Evolutionary conservation across 1,140 invertebrate genomes (phyloP), one percentile per base, ranked within the genome.

Genomic region (Pseudomyrmex dendroicus): DNA sequence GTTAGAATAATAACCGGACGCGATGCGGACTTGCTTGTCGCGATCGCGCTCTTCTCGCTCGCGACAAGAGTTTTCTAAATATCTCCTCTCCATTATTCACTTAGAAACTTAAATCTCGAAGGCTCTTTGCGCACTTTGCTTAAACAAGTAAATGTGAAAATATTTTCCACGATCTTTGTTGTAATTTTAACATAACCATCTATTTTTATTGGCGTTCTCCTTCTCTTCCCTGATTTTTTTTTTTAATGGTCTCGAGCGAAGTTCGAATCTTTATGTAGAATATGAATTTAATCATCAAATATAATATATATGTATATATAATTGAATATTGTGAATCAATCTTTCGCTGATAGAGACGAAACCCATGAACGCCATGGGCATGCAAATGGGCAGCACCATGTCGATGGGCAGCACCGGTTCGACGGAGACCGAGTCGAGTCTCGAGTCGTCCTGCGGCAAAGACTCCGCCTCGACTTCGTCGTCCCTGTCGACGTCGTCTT

Each of bases 321-420:
- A 35, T 35, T 35, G 35, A 35, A 35, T 35, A 35, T 35, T 7
- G 35, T 35, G 5, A 35, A 35, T 35, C 35, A 35, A 35, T 35
- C 5, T 35, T 0, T 35, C 57, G 57, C 15, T 35, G 50, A 72
- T 77, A 92, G 92, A 93, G 50, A 64, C 90, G 13, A 94, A 94
- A 82, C 92, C 93, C 22, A 94, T 94, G 90, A 94, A 93, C 70
- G 92, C 91, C 2, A 93, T 93, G 92, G 93, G 93, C 3, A 92
- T 94, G 84, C 93, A 94, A 89, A 94, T 94, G 93, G 93, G 93
- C 17, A 94, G 93, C 73, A 94, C 93, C 3, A 93, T 94, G 90
- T 94, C 93, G 35, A 94, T 94, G 93, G 93, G 93, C 35, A 93
- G 92, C 62, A 94, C 93, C 20, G 93, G 93, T n/a, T 94, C 93